Evolutionary conservation across 1,140 invertebrate species (phyloP).

Genomic region (Parapsyche elsis): DNA sequence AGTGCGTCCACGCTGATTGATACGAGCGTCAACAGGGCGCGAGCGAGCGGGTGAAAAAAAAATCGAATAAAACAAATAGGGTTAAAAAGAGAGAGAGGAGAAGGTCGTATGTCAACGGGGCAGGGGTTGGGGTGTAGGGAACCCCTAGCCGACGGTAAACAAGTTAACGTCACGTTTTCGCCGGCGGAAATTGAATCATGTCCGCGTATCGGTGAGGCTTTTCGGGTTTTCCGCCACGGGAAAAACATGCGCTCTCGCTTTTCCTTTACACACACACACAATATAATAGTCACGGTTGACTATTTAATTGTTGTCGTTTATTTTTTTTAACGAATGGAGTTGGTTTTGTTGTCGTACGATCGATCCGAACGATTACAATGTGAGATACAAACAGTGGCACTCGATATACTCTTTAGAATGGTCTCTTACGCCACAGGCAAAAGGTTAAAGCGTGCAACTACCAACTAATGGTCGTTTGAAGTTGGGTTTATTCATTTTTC

Average conservation of each 20-base stretch:
- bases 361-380: too few species aligned
- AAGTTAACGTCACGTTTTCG: conserved; percentile 46
- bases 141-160: conserved; percentile 27
- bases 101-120: not conserved
- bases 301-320: too few species aligned
- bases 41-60: not conserved
- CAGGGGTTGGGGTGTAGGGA: not conserved
- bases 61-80: conserved; percentile 5
- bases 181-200: conserved; percentile 44
- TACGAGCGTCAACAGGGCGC: conserved; percentile 31
- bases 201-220: conserved; percentile 27
- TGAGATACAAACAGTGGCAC: too few species aligned
- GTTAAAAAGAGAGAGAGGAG: not conserved
- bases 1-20: conserved; percentile 25
- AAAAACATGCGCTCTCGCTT: conserved; percentile 4
- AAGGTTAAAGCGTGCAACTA: too few species aligned
- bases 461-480: too few species aligned
- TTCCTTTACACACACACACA: not conserved
- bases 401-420: too few species aligned
- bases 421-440: too few species aligned
- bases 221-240: not conserved
- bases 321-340: too few species aligned
- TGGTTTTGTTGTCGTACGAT: too few species aligned
- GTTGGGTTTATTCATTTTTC: too few species aligned
- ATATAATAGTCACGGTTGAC: too few species aligned